phyloP scores from a whole-genome alignment of 92 coral and sea anemone species.

The Montipora capitata region DNA sequence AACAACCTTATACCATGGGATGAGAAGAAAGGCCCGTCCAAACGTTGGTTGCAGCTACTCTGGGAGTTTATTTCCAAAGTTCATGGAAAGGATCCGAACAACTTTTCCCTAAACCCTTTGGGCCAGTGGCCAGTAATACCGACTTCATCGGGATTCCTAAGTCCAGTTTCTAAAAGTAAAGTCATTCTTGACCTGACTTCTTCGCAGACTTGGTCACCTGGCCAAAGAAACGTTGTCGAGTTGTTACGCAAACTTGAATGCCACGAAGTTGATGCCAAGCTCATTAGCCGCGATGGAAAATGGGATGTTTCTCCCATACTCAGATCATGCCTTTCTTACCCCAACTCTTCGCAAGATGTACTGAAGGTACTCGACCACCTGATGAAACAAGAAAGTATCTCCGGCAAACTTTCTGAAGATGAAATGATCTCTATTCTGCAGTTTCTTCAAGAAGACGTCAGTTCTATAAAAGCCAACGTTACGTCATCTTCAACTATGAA shows the following conservation, averaged over 20 bases:
- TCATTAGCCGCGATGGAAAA: conserved; percentile 41
- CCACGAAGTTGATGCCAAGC: conserved; percentile 64
- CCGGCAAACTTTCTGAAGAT: conserved; percentile 52
- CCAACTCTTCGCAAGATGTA: conserved; percentile 80
- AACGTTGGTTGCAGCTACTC: conserved; percentile 77
- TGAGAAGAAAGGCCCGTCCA: conserved; percentile 28
- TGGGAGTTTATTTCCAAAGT: conserved; percentile 75
- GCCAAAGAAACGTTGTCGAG: conserved; percentile 57
- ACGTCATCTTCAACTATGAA: conserved; percentile 50
- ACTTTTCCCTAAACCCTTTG: conserved; percentile 68
- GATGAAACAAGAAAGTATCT: conserved; percentile 48
- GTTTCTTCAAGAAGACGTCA: conserved; percentile 76
- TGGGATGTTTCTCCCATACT: conserved; percentile 55
- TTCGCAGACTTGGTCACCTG: conserved; percentile 64
- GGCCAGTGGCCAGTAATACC: conserved; percentile 89
- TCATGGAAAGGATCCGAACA: conserved; percentile 41
- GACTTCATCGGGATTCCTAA: conserved; percentile 60
- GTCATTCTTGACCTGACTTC: conserved; percentile 80
- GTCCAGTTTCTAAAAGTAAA: conserved; percentile 78
- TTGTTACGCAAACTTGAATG: conserved; percentile 58
- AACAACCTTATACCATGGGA: conserved; percentile 77
- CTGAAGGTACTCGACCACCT: conserved; percentile 78
- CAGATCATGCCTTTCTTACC: conserved; percentile 77
- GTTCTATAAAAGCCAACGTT: conserved; percentile 20
- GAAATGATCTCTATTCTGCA: conserved; percentile 65